Conservation (phyloP, 2,797 vertebrate species). For the Eleutherodactylus coqui region DNA sequence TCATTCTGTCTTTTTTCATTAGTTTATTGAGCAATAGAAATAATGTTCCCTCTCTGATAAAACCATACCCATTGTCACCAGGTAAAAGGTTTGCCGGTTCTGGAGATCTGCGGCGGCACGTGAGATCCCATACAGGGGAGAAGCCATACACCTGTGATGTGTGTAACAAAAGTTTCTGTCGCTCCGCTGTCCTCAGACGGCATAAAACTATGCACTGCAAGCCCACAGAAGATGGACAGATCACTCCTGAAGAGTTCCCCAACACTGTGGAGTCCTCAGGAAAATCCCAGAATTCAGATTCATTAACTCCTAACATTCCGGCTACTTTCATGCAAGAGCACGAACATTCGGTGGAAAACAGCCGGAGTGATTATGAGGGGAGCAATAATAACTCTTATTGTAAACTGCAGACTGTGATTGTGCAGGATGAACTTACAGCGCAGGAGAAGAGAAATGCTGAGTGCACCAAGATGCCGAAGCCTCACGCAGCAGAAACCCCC, state of each 20-base stretch:
- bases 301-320: conserved; percentile 74
- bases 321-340: conserved; percentile 72
- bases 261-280: conserved; percentile 67
- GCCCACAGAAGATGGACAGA: conserved; percentile 59
- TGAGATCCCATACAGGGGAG: conserved; percentile 93
- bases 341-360: conserved; percentile 43
- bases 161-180: conserved; percentile 92
- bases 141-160: conserved; percentile 89
- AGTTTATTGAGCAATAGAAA: neutral
- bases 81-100: conserved; percentile 92
- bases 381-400: conserved; percentile 71
- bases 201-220: conserved; percentile 86
- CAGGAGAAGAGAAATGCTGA: conserved; percentile 75
- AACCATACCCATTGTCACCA: conserved; percentile 63
- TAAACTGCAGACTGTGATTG: conserved; percentile 78
- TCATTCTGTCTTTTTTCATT: neutral
- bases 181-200: conserved; percentile 89
- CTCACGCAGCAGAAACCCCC: conserved; percentile 68
- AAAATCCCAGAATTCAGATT: conserved; percentile 70
- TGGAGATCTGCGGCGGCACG: conserved; percentile 91
- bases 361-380: conserved; percentile 61
- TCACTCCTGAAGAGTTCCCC: conserved; percentile 50
- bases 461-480: conserved; percentile 75
- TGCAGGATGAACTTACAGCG: conserved; percentile 72
- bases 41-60: neutral